Percentiles rank a stretch among this genome's conserved stretches.
phyloP scores from a whole-genome alignment of 2,113 vertebrate species.

The Capricornis sumatraensis region DNA sequence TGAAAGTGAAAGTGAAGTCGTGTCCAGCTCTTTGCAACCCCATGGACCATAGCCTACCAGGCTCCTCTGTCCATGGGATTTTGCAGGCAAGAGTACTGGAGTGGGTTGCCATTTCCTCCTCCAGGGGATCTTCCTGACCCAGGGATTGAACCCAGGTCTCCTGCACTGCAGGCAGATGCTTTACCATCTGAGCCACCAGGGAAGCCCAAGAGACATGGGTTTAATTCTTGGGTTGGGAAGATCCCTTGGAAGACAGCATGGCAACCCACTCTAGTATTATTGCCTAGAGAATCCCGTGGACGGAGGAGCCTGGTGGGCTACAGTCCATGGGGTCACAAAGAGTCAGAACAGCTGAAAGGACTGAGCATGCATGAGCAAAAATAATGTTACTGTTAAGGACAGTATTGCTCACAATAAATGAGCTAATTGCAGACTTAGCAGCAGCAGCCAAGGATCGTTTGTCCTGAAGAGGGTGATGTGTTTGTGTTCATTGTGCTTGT shows the following conservation, averaged over 20 bases:
- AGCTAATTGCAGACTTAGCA: not conserved
- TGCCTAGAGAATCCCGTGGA: not conserved
- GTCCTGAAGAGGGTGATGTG: accelerated
- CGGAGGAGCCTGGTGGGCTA: not conserved
- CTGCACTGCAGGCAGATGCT: too few species aligned
- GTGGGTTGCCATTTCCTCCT: too few species aligned
- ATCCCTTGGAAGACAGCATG: not conserved
- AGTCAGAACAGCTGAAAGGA: not conserved
- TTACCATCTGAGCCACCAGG: too few species aligned
- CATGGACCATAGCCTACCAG: too few species aligned
- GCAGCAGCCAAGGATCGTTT: not conserved
- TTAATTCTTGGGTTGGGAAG: not conserved
- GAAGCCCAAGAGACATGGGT: not conserved
- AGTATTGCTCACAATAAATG: not conserved
- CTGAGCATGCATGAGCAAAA: not conserved
- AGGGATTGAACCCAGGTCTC: too few species aligned
- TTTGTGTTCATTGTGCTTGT: accelerated
- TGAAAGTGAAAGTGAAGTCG: too few species aligned
- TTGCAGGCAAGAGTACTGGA: too few species aligned
- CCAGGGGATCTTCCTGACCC: too few species aligned
- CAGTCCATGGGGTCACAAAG: not conserved
- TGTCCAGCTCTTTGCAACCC: too few species aligned
- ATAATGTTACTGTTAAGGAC: not conserved
- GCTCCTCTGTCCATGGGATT: too few species aligned
- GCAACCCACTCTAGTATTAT: not conserved